A percentile compares a stretch with the other conserved stretches of the same genome.
Conservation (phyloP, 1,140 invertebrate genomes). For the Himalopsyche phryganea region DNA sequence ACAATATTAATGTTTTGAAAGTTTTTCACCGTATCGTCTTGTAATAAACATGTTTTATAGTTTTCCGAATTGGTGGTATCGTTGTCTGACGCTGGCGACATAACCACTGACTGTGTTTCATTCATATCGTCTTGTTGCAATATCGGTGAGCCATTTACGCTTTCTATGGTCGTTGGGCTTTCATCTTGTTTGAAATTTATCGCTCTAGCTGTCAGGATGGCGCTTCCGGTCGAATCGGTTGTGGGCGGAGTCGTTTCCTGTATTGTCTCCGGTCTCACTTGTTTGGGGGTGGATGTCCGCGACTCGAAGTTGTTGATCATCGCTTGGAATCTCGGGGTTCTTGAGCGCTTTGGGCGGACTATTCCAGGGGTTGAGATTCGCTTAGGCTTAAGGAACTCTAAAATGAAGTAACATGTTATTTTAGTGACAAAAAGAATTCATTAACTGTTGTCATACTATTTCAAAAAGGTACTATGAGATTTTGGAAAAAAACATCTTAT, state of each 20-base stretch:
- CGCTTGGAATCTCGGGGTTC: constrained; percentile 50
- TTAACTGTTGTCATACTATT: too few species aligned
- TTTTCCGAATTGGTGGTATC: constrained; percentile 18
- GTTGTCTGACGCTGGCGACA: constrained; percentile 1
- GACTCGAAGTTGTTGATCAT: constrained; percentile 49
- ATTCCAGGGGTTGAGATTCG: constrained; percentile 47
- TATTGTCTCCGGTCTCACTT: constrained; percentile 32
- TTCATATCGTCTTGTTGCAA: background rate
- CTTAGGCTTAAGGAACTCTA: constrained; percentile 48
- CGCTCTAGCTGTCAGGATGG: constrained; percentile 40
- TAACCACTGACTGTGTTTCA: constrained; percentile 4
- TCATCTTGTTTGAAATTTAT: constrained; percentile 48
- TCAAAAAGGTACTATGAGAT: too few species aligned
- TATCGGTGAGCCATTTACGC: constrained; percentile 11
- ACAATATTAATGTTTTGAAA: background rate
- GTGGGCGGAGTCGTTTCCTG: constrained; percentile 42
- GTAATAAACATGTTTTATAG: constrained; percentile 19
- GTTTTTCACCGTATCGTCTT: background rate
- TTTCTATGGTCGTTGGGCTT: constrained; percentile 36
- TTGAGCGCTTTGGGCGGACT: constrained; percentile 37
- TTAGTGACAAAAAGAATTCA: too few species aligned
- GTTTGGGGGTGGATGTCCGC: constrained; percentile 22
- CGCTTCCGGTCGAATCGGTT: constrained; percentile 36
- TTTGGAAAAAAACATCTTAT: too few species aligned
- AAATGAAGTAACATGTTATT: constrained; percentile 29